phyloP scores from a whole-genome alignment of 2,797 vertebrate species.

The Clamator glandarius region DNA sequence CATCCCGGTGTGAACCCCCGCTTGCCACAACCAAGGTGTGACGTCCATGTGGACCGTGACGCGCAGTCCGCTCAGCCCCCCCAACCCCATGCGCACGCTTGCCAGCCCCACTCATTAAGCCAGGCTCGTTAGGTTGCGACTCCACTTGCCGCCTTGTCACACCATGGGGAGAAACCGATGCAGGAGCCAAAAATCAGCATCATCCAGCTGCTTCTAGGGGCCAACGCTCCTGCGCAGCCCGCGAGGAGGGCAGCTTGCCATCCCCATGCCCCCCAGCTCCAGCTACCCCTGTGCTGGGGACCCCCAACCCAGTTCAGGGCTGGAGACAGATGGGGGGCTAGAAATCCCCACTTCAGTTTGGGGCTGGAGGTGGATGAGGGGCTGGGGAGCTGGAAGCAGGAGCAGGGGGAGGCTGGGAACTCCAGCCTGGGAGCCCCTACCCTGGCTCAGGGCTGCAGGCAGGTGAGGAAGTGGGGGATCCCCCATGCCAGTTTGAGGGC shows the following conservation, averaged over 20 bases:
- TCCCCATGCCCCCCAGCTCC: rapidly evolving
- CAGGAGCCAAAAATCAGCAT: rapidly evolving
- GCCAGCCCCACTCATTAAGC: rapidly evolving
- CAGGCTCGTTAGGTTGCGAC: background rate
- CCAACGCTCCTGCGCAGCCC: rapidly evolving
- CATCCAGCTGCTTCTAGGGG: rapidly evolving
- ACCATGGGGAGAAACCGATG: background rate
- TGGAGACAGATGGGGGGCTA: background rate
- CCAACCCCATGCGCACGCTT: rapidly evolving
- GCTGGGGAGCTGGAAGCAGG: too few species aligned
- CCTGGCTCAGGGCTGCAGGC: too few species aligned
- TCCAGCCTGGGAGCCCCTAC: too few species aligned
- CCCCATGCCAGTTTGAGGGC: too few species aligned
- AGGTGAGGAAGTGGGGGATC: too few species aligned
- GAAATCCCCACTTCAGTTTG: background rate
- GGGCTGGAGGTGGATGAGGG: too few species aligned
- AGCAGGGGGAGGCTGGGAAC: too few species aligned
- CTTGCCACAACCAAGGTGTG: rapidly evolving
- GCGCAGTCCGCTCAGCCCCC: background rate
- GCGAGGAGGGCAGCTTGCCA: background rate
- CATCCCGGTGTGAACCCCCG: rapidly evolving
- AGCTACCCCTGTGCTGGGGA: rapidly evolving
- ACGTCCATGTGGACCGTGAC: rapidly evolving
- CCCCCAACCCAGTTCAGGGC: background rate
- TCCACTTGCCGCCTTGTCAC: rapidly evolving